Evolutionary conservation across 2,888 invertebrate species (phyloP), one percentile per base, ranked within the genome.

Genomic region (Drosophila nr. fundita): DNA sequence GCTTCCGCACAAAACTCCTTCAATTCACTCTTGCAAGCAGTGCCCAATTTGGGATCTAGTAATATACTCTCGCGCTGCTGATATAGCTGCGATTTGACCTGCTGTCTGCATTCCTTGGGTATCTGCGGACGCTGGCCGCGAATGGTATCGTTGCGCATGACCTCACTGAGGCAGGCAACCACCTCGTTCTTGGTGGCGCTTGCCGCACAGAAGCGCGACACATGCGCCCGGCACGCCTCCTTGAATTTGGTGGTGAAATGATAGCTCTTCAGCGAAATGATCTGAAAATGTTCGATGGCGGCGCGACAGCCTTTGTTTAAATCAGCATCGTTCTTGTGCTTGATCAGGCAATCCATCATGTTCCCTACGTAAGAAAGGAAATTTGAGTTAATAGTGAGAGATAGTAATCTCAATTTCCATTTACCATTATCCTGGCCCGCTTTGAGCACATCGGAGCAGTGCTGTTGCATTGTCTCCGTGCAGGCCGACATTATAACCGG

Each of bases 281-380:
- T 94, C 93, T 99, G 99, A 91, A 99, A 98, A 94, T 99, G 99
- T 93, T 99, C 99, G 58, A 99, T 96, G 72, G 98, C 98, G 42
- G 97, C 97, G 76, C 96, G 95, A 93, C 99, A 99, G 92, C 98
- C 96, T 24, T 95, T 94, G 87, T 96, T 95, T 89, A 98, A 95
- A 88, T 96, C 95, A 7, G 96, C 95, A 86, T 97, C 96, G 92
- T 98, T 98, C 93, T 99, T 99, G 92, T 98, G 97, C 42, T 96
- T 94, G 68, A 99, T 97, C 60, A 99, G 94, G 93, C 99, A 99
- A 71, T 98, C 97, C 96, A 99, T 97, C 83, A 99, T 95, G 83
- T 98, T 97, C 67, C 97, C 93, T 92, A 29, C 0, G 10, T 5
- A 8, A 11, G 7, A 15, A 32, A 34, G 15, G 4, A 21, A 24